phyloP scores from a whole-genome alignment of 1,140 invertebrate species.

The Leptinotarsa defecta region DNA sequence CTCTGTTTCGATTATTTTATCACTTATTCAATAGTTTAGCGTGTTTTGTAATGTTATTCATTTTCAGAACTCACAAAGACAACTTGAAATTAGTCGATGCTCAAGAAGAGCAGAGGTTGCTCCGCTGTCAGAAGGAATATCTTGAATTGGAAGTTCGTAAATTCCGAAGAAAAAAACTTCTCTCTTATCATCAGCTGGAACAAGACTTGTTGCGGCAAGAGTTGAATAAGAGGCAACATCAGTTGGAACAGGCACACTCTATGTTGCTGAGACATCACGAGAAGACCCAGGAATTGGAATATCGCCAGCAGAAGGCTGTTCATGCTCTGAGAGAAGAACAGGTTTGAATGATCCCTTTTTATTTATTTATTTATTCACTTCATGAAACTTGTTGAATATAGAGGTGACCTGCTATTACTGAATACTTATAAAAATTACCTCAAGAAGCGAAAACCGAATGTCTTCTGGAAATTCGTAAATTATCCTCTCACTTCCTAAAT shows the following conservation, averaged over 20 bases:
- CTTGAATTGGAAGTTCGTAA: slow-evolving; percentile 91
- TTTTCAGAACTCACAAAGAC: slow-evolving; percentile 83
- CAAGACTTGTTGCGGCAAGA: slow-evolving; percentile 93
- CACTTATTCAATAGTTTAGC: too few relatives aligned
- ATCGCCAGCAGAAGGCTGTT: slow-evolving; percentile 91
- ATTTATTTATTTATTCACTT: not conserved
- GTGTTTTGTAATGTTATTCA: not conserved
- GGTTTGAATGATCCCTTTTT: slow-evolving; percentile 55
- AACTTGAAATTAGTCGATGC: slow-evolving; percentile 89
- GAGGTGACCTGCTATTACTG: too few relatives aligned
- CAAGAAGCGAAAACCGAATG: too few relatives aligned
- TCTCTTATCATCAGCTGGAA: slow-evolving; percentile 85
- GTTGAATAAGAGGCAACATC: slow-evolving; percentile 90
- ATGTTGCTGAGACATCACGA: slow-evolving; percentile 96
- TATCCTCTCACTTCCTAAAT: too few relatives aligned
- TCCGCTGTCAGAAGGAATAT: slow-evolving; percentile 87
- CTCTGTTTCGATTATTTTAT: not conserved
- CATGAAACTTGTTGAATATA: not conserved
- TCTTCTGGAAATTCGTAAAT: too few relatives aligned
- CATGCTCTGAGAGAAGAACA: slow-evolving; percentile 91
- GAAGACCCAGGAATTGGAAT: slow-evolving; percentile 94
- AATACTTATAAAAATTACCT: too few relatives aligned
- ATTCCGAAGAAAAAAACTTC: slow-evolving; percentile 87
- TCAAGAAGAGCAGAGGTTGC: slow-evolving; percentile 84
- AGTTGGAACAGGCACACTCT: slow-evolving; percentile 92